A percentile compares a stretch with the other conserved stretches of the same genome.
Evolutionary conservation across 2,113 vertebrate genomes (phyloP).

Genomic region (Calypte anna): DNA sequence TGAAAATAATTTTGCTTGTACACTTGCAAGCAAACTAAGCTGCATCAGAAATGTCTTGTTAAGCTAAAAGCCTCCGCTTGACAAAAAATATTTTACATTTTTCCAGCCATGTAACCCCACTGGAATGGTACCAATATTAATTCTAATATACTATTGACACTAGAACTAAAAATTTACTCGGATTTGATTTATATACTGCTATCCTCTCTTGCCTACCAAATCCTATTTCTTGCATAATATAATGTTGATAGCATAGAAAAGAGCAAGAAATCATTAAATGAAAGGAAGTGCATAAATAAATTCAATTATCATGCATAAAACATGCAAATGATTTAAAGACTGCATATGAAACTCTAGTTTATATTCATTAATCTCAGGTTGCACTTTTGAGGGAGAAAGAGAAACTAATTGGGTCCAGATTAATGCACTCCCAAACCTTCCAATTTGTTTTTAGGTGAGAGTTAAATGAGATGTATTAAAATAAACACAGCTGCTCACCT

Average conservation of each 20-base stretch:
- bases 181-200: conserved; percentile 16
- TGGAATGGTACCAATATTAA: conserved; percentile 30
- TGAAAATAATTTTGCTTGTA: conserved; percentile 59
- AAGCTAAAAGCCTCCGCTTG: conserved; percentile 13
- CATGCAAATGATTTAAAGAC: conserved; percentile 83
- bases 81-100: conserved; percentile 17
- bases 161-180: conserved; percentile 25
- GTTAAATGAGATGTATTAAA: conserved; percentile 75
- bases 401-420: conserved; percentile 78
- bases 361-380: conserved; percentile 80
- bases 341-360: conserved; percentile 80
- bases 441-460: conserved; percentile 73
- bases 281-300: conserved; percentile 82
- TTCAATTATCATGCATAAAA: conserved; percentile 83
- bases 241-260: conserved; percentile 71
- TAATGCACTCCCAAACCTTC: conserved; percentile 80
- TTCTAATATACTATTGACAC: background rate
- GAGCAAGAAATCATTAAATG: conserved; percentile 80
- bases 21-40: conserved; percentile 54
- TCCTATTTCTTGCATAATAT: conserved; percentile 51
- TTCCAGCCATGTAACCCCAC: background rate
- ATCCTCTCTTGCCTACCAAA: conserved; percentile 49
- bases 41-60: conserved; percentile 27
- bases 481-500: conserved; percentile 74
- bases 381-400: conserved; percentile 77